Evolutionary conservation across 2,113 vertebrate species (phyloP).

Genomic region (Rhinolophus ferrumequinum): DNA sequence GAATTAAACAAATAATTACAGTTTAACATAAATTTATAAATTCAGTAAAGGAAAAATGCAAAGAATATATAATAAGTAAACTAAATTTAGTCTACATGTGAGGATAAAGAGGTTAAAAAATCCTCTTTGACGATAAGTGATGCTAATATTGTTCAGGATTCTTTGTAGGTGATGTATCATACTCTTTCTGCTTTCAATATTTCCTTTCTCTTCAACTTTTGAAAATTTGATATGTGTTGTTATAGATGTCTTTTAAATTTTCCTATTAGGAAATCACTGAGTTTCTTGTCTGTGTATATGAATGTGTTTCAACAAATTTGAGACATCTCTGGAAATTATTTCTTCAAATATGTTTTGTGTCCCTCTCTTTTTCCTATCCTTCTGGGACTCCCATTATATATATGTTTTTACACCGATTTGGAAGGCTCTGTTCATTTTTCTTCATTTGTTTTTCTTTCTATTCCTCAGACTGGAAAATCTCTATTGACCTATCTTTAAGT

Average conservation of each 20-base stretch:
- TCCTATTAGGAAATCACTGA: background rate
- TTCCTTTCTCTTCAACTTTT: background rate
- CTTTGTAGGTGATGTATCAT: background rate
- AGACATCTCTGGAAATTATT: background rate
- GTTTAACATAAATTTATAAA: background rate
- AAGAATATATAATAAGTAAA: background rate
- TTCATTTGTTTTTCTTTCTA: background rate
- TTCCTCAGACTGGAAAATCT: background rate
- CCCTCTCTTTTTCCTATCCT: background rate
- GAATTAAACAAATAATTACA: background rate
- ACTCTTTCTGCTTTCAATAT: background rate
- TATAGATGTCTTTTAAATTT: background rate
- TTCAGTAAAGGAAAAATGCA: background rate
- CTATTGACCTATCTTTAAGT: background rate
- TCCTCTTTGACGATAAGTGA: background rate
- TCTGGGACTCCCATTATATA: background rate
- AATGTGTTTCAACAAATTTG: background rate
- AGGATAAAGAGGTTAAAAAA: background rate
- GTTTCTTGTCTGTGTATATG: background rate
- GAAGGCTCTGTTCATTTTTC: background rate
- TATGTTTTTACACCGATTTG: background rate
- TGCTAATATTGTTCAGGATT: background rate
- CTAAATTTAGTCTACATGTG: background rate
- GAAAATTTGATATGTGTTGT: background rate
- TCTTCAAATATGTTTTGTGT: background rate